Evolutionary conservation across 2,888 invertebrate genomes (phyloP).

Genomic region (Drosophila setosimentum): DNA sequence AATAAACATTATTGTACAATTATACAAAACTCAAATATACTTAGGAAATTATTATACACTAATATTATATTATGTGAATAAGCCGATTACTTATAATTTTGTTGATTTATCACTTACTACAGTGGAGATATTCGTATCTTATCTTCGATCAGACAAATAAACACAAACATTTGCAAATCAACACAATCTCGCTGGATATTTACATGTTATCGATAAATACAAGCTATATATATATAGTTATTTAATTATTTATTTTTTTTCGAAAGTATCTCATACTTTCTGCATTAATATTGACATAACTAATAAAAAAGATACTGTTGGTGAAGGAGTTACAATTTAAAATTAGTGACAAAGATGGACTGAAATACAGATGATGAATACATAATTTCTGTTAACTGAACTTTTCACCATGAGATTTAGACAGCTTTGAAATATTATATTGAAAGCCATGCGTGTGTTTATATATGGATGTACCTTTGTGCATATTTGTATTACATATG

Average conservation of each 20-base stretch:
- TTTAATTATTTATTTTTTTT: neutral
- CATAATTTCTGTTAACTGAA: neutral
- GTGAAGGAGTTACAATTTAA: neutral
- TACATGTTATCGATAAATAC: neutral
- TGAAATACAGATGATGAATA: too few relatives aligned
- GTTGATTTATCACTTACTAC: neutral
- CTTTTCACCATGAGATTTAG: neutral
- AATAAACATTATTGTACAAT: too few relatives aligned
- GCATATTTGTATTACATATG: neutral
- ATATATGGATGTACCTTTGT: too few relatives aligned
- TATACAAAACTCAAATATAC: neutral
- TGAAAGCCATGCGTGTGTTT: too few relatives aligned
- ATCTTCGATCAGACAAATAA: conserved; percentile 19
- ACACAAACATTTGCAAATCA: neutral
- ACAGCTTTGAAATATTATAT: neutral
- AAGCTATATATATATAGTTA: too few relatives aligned
- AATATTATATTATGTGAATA: neutral
- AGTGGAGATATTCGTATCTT: conserved; percentile 19
- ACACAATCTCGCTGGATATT: neutral
- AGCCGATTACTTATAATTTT: neutral
- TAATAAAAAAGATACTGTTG: neutral
- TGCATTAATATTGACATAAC: neutral
- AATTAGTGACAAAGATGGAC: neutral
- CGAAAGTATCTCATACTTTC: neutral
- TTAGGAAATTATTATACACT: neutral